These are phyloP conservation scores for Paradoxurus hermaphroditus DNA, from an alignment of 2,113 vertebrate genomes.

Conservation along the genomic window DNA sequence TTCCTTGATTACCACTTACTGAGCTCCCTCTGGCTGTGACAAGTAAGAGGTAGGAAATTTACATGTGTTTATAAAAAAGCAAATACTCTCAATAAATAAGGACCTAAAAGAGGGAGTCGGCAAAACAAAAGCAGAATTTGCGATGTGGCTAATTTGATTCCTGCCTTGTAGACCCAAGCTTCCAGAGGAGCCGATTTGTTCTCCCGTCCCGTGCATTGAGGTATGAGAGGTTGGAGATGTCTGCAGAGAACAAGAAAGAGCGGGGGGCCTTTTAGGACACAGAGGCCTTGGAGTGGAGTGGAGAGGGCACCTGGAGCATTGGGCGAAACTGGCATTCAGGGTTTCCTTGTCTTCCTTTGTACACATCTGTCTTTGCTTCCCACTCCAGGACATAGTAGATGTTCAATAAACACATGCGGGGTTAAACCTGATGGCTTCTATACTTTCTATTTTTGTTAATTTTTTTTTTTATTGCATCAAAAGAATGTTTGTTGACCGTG, in stretches of 20 bases:
- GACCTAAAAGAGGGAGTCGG: background rate
- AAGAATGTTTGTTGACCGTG: background rate
- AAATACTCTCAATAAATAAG: slow-evolving; percentile 24
- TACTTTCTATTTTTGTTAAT: background rate
- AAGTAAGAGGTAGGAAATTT: background rate
- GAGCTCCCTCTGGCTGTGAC: background rate
- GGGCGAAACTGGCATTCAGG: background rate
- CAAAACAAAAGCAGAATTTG: background rate
- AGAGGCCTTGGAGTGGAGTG: background rate
- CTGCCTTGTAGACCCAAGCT: background rate
- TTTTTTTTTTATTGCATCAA: background rate
- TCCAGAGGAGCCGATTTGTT: background rate
- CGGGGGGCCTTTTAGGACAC: background rate
- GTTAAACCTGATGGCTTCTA: background rate
- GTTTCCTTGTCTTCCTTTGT: background rate
- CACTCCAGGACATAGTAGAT: background rate
- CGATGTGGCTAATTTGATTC: background rate
- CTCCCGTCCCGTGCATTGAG: background rate
- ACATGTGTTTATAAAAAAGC: slow-evolving; percentile 38
- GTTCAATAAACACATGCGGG: background rate
- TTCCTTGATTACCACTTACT: background rate
- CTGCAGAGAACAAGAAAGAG: background rate
- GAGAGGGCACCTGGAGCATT: background rate
- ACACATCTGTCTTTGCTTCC: background rate
- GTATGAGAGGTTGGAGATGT: background rate